Percentiles rank a stretch among this genome's conserved stretches.
Evolutionary conservation across 2,888 invertebrate species (phyloP).

Genomic region (Sarcophaga caerulescens): DNA sequence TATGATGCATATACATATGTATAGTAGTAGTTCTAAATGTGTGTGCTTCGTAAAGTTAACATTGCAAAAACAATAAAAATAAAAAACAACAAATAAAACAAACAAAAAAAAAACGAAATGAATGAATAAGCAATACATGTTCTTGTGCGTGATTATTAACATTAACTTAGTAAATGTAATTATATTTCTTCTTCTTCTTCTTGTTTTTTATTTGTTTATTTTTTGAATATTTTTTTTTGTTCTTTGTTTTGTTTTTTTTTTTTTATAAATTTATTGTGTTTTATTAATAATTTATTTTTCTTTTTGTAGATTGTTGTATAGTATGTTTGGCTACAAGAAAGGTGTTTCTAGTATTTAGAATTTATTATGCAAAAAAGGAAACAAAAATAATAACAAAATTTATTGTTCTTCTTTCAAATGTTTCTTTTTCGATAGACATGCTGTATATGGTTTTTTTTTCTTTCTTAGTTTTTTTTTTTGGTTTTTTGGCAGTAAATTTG

Average conservation of each 20-base stretch:
- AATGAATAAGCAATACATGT: constrained; percentile 46
- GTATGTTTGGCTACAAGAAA: not conserved
- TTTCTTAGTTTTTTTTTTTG: no score
- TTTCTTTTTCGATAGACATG: constrained; percentile 50
- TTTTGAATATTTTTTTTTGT: not conserved
- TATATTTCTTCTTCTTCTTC: no score
- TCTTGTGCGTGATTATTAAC: constrained; percentile 53
- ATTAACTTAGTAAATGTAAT: constrained; percentile 2
- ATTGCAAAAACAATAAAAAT: no score
- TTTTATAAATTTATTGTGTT: constrained; percentile 51
- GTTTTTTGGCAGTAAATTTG: constrained; percentile 31
- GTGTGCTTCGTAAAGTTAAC: no score
- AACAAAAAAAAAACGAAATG: no score
- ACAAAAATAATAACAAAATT: constrained; percentile 38
- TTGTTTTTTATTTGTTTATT: no score
- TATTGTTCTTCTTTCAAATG: constrained; percentile 26
- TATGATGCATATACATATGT: constrained; percentile 13
- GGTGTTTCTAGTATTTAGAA: not conserved
- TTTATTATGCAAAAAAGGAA: not conserved
- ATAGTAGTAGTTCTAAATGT: no score
- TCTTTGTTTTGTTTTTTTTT: constrained; percentile 16
- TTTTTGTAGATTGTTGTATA: not conserved
- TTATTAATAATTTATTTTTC: constrained; percentile 51
- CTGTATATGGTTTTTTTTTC: not conserved
- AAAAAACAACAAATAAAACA: no score